Conservation (phyloP, 2,113 vertebrate species). For the Gulo gulo region DNA sequence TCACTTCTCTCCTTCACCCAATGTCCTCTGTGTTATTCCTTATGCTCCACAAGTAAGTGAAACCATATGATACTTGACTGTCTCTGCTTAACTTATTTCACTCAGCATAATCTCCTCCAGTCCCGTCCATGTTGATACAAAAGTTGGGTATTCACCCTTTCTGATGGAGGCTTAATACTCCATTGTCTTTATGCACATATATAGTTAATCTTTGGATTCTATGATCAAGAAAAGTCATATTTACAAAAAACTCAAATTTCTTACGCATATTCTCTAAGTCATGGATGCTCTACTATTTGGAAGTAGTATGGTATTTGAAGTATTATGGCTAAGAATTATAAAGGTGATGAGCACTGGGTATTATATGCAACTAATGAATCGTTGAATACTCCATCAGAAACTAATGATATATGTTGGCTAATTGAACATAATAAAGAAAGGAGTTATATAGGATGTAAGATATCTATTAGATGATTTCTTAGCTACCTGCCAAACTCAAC, state of each 20-base stretch:
- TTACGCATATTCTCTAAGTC: neutral
- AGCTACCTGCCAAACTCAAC: neutral
- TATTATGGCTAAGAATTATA: neutral
- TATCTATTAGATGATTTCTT: neutral
- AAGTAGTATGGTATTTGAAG: neutral
- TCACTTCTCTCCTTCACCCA: too few relatives aligned
- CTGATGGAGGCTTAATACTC: too few relatives aligned
- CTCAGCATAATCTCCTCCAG: too few relatives aligned
- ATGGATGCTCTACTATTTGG: neutral
- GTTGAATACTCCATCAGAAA: neutral
- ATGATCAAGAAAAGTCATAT: neutral
- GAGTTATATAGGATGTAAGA: neutral
- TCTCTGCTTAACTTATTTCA: too few relatives aligned
- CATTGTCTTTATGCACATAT: too few relatives aligned
- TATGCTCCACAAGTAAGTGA: too few relatives aligned
- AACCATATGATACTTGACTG: too few relatives aligned
- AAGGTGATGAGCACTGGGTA: neutral
- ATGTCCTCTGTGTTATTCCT: too few relatives aligned
- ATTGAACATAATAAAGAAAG: neutral
- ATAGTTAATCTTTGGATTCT: neutral
- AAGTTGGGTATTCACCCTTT: too few relatives aligned
- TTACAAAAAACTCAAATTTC: neutral
- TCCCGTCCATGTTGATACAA: too few relatives aligned
- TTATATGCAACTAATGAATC: neutral
- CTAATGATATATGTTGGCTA: neutral